Evolutionary conservation across 1,140 invertebrate species (phyloP).

Genomic region (Papilio aristodemus): DNA sequence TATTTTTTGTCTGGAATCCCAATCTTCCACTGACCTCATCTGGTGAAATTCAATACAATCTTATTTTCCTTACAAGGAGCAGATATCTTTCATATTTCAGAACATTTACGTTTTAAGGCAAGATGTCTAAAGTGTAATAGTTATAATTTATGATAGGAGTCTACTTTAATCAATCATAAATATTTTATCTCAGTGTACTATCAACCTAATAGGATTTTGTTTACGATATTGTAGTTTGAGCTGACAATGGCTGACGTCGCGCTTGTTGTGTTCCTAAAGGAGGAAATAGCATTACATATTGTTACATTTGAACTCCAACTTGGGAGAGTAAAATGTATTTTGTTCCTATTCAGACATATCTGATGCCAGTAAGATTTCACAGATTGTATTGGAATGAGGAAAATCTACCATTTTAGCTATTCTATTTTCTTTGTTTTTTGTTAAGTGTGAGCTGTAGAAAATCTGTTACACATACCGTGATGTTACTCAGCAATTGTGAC

Average conservation of each 20-base stretch:
- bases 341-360: constrained; percentile 34
- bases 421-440: neutral
- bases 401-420: neutral
- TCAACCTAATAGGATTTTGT: constrained; percentile 26
- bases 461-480: no score
- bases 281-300: constrained; percentile 35
- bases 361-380: constrained; percentile 15
- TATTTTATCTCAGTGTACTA: constrained; percentile 4
- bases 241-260: constrained; percentile 33
- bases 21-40: no score
- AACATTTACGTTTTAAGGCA: no score
- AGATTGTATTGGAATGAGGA: constrained; percentile 14
- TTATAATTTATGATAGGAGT: no score
- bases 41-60: no score
- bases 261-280: constrained; percentile 33
- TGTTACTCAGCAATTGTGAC: no score
- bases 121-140: no score
- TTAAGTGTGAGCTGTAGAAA: no score
- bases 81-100: no score
- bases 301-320: constrained; percentile 34
- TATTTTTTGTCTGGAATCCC: no score
- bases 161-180: no score
- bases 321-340: constrained; percentile 30
- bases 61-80: no score
- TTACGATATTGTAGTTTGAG: constrained; percentile 33